These are phyloP conservation scores for Drosophila bocki DNA, from an alignment of 1,140 invertebrate genomes.

Conservation along the genomic window DNA sequence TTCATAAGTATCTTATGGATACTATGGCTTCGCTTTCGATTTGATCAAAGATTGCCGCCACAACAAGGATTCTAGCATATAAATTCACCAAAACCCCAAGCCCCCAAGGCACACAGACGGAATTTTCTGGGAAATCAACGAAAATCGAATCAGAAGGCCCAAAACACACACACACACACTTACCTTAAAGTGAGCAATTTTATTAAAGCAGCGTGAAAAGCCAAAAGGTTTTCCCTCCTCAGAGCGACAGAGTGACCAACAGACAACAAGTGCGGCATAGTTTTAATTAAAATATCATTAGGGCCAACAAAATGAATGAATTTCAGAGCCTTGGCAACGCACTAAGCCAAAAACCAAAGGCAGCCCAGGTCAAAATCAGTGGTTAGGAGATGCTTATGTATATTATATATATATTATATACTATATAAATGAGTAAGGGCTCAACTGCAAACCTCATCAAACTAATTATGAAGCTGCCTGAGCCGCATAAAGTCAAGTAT, in stretches of 20 bases:
- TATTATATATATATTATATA: background rate
- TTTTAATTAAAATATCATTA: constrained; percentile 79
- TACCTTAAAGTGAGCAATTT: constrained; percentile 32
- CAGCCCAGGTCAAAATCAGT: background rate
- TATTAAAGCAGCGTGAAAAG: constrained; percentile 45
- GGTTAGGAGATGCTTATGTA: background rate
- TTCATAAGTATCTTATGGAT: constrained; percentile 34
- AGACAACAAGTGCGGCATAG: constrained; percentile 42
- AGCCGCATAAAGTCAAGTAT: constrained; percentile 51
- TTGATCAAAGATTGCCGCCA: constrained; percentile 48
- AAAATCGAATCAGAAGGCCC: constrained; percentile 46
- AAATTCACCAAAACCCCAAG: constrained; percentile 29
- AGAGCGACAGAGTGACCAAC: constrained; percentile 24
- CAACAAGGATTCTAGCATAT: constrained; percentile 37
- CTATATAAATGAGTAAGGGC: constrained; percentile 1
- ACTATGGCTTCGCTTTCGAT: constrained; percentile 23
- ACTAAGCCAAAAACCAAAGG: constrained; percentile 22
- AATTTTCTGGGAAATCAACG: constrained; percentile 44
- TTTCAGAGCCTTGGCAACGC: constrained; percentile 44
- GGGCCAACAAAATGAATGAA: constrained; percentile 25
- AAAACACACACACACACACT: constrained; percentile 2
- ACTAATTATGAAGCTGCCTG: constrained; percentile 69
- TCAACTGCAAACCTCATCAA: constrained; percentile 57
- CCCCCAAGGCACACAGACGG: constrained; percentile 13
- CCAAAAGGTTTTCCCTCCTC: constrained; percentile 24